Conservation (phyloP, 1,140 invertebrate species). For the Chelonus insularis region DNA sequence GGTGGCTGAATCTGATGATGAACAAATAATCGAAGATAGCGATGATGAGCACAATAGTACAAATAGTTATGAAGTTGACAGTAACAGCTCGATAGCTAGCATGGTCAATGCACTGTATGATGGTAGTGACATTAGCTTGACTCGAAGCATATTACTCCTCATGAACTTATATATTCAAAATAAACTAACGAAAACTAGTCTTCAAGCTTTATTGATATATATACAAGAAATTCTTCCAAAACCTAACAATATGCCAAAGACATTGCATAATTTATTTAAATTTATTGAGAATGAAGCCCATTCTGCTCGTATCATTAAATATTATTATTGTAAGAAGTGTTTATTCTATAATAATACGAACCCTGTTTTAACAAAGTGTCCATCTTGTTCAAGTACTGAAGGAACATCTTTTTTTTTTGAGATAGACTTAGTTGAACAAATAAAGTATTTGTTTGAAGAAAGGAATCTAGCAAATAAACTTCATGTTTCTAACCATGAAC, state of each 20-base stretch:
- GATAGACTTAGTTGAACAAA: slow-evolving; percentile 21
- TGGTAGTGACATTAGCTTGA: slow-evolving; percentile 6
- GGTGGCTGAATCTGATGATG: not conserved
- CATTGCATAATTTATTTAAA: slow-evolving; percentile 22
- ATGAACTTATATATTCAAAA: slow-evolving; percentile 21
- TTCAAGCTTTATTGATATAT: slow-evolving; percentile 12
- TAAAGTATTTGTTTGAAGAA: slow-evolving; percentile 28
- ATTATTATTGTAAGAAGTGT: slow-evolving; percentile 31
- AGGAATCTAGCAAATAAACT: slow-evolving; percentile 8
- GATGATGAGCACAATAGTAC: not conserved
- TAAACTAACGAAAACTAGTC: slow-evolving; percentile 23
- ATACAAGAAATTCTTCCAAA: slow-evolving; percentile 16
- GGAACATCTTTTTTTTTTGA: slow-evolving; percentile 14
- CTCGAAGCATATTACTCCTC: not conserved
- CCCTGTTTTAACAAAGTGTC: not conserved
- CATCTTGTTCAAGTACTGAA: slow-evolving; percentile 21
- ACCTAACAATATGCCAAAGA: slow-evolving; percentile 25
- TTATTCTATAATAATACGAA: slow-evolving; percentile 11
- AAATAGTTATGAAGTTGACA: not conserved
- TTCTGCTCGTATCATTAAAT: slow-evolving; percentile 17
- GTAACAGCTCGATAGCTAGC: not conserved
- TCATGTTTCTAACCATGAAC: not conserved
- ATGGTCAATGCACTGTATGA: not conserved
- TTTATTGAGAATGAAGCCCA: slow-evolving; percentile 19
- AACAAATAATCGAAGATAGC: not conserved